phyloP scores from a whole-genome alignment of 2,113 vertebrate species.

The Hylia prasina region DNA sequence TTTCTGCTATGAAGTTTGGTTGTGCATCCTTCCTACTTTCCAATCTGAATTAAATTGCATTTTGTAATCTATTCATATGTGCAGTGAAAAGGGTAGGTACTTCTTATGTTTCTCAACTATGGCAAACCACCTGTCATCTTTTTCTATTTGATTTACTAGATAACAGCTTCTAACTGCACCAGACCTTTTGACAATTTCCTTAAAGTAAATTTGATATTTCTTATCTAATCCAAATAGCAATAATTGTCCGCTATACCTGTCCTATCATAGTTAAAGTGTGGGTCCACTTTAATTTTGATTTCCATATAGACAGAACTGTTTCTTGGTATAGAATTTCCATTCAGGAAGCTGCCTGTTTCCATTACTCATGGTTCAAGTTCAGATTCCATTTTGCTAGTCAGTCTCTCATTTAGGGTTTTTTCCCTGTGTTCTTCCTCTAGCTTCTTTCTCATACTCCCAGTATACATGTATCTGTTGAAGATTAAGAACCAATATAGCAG shows the following conservation, averaged over 20 bases:
- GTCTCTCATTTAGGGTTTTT: neutral
- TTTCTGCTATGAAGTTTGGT: neutral
- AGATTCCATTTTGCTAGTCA: neutral
- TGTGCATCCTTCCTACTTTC: neutral
- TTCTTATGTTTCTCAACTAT: conserved; percentile 2
- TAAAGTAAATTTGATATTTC: conserved; percentile 13
- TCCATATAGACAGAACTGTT: neutral
- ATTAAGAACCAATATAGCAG: neutral
- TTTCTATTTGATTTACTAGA: neutral
- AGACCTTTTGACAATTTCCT: neutral
- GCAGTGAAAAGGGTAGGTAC: conserved; percentile 5
- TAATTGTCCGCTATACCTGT: neutral
- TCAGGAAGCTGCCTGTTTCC: neutral
- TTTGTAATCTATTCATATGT: conserved; percentile 3
- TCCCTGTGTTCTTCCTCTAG: neutral
- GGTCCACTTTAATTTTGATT: neutral
- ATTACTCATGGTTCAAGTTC: neutral
- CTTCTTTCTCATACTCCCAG: neutral
- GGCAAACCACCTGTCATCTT: neutral
- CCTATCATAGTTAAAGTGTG: neutral
- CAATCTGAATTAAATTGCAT: neutral
- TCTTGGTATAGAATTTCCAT: neutral
- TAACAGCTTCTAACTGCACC: neutral
- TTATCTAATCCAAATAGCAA: conserved; percentile 13
- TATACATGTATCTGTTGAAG: neutral